Percentiles rank a stretch among this genome's conserved stretches.
Evolutionary conservation across 2,797 vertebrate species (phyloP).

Genomic region (Myotis daubentonii): DNA sequence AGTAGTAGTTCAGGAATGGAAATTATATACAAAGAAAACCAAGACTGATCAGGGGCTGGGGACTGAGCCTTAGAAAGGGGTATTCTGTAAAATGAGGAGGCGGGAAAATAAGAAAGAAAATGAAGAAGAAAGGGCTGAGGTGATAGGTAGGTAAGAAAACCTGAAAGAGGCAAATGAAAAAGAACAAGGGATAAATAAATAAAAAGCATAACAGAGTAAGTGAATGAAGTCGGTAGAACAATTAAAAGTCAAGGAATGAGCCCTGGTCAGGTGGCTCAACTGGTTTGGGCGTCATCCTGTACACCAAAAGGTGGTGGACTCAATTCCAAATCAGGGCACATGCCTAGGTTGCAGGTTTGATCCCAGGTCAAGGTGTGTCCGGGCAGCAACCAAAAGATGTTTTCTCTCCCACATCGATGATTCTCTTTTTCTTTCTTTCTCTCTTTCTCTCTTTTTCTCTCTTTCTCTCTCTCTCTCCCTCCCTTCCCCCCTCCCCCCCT

Average conservation of each 20-base stretch:
- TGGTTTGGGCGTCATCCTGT: neutral
- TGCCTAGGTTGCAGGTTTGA: neutral
- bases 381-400: neutral
- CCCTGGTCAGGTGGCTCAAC: neutral
- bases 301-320: neutral
- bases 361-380: neutral
- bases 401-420: neutral
- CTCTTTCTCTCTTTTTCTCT: too few species aligned
- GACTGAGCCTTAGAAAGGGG: neutral
- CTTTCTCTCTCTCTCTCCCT: too few species aligned
- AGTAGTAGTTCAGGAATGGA: constrained; percentile 15
- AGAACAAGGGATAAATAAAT: neutral
- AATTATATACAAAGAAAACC: constrained; percentile 28
- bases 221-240: neutral
- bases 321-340: neutral
- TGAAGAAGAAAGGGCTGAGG: neutral
- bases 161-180: neutral
- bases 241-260: neutral
- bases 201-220: neutral
- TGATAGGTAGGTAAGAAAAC: neutral
- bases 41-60: neutral
- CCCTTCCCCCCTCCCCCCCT: fast-evolving
- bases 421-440: neutral
- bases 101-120: neutral
- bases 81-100: neutral